Evolutionary conservation across 1,140 invertebrate genomes (phyloP).

Genomic region (Sycophila sp.): DNA sequence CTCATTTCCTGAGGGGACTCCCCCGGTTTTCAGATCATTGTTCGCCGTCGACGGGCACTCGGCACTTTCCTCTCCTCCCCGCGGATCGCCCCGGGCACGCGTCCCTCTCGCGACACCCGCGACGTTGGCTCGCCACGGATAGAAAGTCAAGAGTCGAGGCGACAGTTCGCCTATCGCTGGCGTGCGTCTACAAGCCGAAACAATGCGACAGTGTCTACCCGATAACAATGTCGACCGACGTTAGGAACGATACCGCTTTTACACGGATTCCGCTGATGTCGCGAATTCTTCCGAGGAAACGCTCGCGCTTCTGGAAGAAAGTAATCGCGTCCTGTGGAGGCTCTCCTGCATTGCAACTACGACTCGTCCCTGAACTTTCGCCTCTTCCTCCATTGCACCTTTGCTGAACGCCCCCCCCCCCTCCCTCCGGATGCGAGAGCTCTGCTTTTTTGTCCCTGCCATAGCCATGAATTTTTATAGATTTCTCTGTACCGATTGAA

Average conservation of each 20-base stretch:
- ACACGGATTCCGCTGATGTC: neutral
- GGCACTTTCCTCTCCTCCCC: neutral
- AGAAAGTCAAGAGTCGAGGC: too few species aligned
- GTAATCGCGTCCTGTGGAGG: neutral
- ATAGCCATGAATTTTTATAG: too few species aligned
- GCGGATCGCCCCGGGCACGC: neutral
- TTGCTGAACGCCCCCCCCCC: neutral
- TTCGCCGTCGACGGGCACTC: too few species aligned
- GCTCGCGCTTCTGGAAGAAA: neutral
- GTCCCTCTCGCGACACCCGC: too few species aligned
- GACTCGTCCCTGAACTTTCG: conserved; percentile 26
- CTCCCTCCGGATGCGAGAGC: too few species aligned
- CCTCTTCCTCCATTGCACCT: neutral
- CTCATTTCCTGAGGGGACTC: conserved; percentile 16
- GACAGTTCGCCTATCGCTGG: too few species aligned
- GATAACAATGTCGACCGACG: neutral
- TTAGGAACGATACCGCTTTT: neutral
- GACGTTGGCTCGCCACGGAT: too few species aligned
- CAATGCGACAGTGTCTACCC: neutral
- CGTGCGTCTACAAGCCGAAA: neutral
- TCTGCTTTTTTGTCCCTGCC: neutral
- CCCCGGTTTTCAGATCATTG: neutral
- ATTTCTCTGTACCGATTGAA: neutral
- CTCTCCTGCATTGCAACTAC: neutral
- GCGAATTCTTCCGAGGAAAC: neutral